These are phyloP conservation scores for Porites lobata DNA, from an alignment of 92 coral and sea anemone species.

Conservation along the genomic window DNA sequence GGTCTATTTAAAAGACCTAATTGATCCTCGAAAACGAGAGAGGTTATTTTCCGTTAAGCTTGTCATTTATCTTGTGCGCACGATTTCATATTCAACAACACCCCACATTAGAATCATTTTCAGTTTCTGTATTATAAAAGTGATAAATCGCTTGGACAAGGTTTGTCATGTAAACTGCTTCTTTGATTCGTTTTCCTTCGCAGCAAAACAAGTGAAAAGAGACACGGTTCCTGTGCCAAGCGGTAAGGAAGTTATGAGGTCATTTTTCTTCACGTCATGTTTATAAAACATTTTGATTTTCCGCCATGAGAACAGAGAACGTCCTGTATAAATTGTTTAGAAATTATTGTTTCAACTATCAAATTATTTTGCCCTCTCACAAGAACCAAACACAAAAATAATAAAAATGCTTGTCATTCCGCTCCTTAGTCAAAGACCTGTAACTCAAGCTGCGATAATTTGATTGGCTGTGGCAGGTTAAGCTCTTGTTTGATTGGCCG, in stretches of 20 bases:
- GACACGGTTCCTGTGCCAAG: conserved; percentile 45
- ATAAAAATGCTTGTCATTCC: neutral
- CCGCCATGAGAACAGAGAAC: conserved; percentile 13
- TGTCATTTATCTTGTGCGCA: too few relatives aligned
- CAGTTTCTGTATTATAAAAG: too few relatives aligned
- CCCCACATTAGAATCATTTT: too few relatives aligned
- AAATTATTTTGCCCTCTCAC: conserved; percentile 1
- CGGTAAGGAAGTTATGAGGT: conserved; percentile 40
- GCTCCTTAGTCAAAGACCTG: too few relatives aligned
- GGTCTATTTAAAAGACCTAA: too few relatives aligned
- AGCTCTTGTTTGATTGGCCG: neutral
- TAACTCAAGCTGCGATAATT: neutral
- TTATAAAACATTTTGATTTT: conserved; percentile 24
- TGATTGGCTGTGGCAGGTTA: too few relatives aligned
- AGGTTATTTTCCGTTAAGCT: too few relatives aligned
- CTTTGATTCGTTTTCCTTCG: neutral
- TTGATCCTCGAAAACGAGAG: too few relatives aligned
- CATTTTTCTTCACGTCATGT: conserved; percentile 50
- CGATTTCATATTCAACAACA: too few relatives aligned
- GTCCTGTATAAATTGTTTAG: conserved; percentile 24
- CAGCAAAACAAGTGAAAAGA: conserved; percentile 50
- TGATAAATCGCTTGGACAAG: neutral
- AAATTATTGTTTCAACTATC: neutral
- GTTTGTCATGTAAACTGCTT: neutral
- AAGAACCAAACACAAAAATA: neutral